A percentile compares a stretch with the other conserved stretches of the same genome.
Evolutionary conservation across 1,140 invertebrate genomes (phyloP).

Genomic region (Drosophila nannoptera): DNA sequence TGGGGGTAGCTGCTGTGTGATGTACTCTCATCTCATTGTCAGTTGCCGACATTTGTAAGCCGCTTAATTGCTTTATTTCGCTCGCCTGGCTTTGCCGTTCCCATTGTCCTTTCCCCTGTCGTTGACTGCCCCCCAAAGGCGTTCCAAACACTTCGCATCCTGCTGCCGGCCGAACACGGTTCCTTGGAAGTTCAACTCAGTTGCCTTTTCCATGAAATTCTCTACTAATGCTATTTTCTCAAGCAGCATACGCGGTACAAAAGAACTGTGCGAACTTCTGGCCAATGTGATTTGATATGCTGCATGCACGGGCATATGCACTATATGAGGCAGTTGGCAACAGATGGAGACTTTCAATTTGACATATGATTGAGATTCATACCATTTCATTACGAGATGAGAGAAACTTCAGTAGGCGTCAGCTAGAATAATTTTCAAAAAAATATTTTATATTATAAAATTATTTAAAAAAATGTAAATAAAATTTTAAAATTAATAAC

Average conservation of each 20-base stretch:
- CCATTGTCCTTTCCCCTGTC: conserved; percentile 17
- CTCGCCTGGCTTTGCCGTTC: conserved; percentile 6
- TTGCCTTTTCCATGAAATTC: conserved; percentile 64
- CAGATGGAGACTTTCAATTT: not conserved
- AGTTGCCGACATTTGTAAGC: conserved; percentile 72
- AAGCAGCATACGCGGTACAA: conserved; percentile 10
- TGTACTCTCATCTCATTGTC: conserved; percentile 37
- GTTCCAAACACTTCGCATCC: not conserved
- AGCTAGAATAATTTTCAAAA: too few species aligned
- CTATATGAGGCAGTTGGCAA: not conserved
- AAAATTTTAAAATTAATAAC: not conserved
- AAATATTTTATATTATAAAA: not conserved
- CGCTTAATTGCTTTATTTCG: conserved; percentile 76
- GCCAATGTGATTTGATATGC: conserved; percentile 25
- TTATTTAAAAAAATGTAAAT: not conserved
- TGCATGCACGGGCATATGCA: not conserved
- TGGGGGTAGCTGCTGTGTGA: conserved; percentile 34
- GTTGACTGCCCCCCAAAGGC: conserved; percentile 37
- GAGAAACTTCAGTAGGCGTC: too few species aligned
- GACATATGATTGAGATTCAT: not conserved
- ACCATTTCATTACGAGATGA: too few species aligned
- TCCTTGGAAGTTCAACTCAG: conserved; percentile 42
- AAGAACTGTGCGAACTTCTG: conserved; percentile 27
- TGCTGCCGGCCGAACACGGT: not conserved
- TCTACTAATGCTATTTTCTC: conserved; percentile 42